A percentile compares a stretch with the other conserved stretches of the same genome.
These are phyloP conservation scores for Asobara japonica DNA, from an alignment of 1,140 invertebrate species.

Conservation along the genomic window DNA sequence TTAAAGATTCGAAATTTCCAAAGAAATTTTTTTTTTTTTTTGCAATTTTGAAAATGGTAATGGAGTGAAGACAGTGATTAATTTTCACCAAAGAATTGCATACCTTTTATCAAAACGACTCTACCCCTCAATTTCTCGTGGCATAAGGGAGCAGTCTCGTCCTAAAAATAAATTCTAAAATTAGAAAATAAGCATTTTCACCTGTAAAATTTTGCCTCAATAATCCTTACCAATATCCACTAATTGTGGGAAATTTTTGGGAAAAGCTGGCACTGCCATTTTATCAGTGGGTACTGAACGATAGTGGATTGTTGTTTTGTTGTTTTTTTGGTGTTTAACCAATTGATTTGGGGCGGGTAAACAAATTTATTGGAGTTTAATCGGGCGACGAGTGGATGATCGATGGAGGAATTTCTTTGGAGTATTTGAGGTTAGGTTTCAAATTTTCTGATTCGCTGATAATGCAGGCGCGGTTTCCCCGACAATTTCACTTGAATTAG, in stretches of 20 bases:
- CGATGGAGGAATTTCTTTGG: not conserved
- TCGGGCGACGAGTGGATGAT: not conserved
- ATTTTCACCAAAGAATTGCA: not conserved
- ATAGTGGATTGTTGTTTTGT: not conserved
- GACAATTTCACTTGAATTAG: too few species aligned
- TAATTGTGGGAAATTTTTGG: not conserved
- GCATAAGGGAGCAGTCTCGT: not conserved
- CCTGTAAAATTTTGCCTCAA: slow-evolving; percentile 3
- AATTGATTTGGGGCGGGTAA: not conserved
- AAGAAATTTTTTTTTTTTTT: too few species aligned
- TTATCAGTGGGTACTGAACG: not conserved
- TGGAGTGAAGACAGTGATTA: not conserved
- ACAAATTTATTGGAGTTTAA: not conserved
- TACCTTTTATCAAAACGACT: not conserved
- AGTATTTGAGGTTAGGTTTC: not conserved
- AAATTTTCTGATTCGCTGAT: not conserved
- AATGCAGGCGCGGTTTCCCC: too few species aligned
- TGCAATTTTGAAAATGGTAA: too few species aligned
- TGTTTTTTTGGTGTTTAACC: not conserved
- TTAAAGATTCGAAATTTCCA: too few species aligned
- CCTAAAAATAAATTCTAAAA: slow-evolving; percentile 10
- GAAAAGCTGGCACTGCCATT: not conserved
- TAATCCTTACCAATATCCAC: not conserved
- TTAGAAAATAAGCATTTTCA: slow-evolving; percentile 1
- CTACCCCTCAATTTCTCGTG: not conserved